Conservation (phyloP, 2,797 vertebrate genomes). For the Lepidocolaptes lacrymiger region DNA sequence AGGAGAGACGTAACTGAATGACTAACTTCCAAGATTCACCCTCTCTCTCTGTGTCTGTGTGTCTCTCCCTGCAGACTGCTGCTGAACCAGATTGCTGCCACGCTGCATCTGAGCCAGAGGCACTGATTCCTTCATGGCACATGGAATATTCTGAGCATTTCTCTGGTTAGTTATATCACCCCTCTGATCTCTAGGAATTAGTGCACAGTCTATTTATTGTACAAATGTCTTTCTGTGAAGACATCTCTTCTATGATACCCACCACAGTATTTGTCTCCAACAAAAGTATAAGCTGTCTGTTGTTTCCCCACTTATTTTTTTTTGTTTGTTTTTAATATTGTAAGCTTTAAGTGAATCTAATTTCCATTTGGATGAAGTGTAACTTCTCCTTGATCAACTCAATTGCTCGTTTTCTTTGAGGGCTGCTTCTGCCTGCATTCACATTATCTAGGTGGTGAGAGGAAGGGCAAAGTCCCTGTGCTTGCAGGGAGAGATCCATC, state of each 20-base stretch:
- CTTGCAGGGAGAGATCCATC: not conserved
- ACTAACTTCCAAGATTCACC: not conserved
- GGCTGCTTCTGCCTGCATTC: not conserved
- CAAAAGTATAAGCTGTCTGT: not conserved
- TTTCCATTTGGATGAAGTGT: not conserved
- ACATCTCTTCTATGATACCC: not conserved
- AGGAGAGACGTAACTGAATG: not conserved
- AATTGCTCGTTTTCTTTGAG: not conserved
- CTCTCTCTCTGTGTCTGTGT: not conserved
- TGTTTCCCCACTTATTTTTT: not conserved
- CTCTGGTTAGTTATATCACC: not conserved
- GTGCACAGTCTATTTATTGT: not conserved
- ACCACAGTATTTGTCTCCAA: not conserved
- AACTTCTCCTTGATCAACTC: not conserved
- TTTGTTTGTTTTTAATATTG: not conserved
- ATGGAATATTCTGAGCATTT: not conserved
- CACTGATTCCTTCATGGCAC: not conserved
- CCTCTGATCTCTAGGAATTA: not conserved
- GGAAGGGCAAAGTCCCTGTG: not conserved
- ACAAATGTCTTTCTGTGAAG: not conserved
- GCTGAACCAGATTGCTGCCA: not conserved
- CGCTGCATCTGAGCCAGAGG: not conserved
- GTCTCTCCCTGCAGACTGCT: not conserved
- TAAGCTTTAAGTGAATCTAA: not conserved
- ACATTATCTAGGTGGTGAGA: not conserved